A percentile compares a stretch with the other conserved stretches of the same genome.
These are phyloP conservation scores for Drusus annulatus DNA, from an alignment of 1,140 invertebrate genomes.

Conservation along the genomic window DNA sequence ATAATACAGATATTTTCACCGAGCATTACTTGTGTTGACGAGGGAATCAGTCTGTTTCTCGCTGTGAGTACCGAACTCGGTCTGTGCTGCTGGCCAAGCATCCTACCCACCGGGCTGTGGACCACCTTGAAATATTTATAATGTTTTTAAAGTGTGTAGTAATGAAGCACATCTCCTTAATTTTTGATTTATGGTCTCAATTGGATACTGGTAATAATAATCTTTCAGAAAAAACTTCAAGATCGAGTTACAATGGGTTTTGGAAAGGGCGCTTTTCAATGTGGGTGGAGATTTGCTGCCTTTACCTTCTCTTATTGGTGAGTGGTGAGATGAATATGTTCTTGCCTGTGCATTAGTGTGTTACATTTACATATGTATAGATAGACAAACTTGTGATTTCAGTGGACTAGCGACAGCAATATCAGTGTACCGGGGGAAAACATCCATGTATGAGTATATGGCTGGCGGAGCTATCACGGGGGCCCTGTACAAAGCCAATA, in stretches of 20 bases:
- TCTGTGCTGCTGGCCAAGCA: no score
- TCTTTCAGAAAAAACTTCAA: slow-evolving; percentile 76
- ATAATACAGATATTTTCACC: no score
- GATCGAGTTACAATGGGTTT: slow-evolving; percentile 77
- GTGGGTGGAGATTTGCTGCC: slow-evolving; percentile 75
- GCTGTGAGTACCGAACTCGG: no score
- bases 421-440: slow-evolving; percentile 77
- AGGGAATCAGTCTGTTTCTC: no score
- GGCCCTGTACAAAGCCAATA: slow-evolving; percentile 73
- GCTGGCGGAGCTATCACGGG: slow-evolving; percentile 76
- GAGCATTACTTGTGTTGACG: no score
- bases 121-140: no score
- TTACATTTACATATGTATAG: slow-evolving; percentile 37
- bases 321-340: slow-evolving; percentile 62
- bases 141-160: no score
- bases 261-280: slow-evolving; percentile 77
- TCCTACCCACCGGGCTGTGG: no score
- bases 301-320: slow-evolving; percentile 75
- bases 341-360: background rate
- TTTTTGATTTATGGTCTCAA: background rate
- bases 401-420: slow-evolving; percentile 71
- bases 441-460: slow-evolving; percentile 77
- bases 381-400: background rate
- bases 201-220: slow-evolving; percentile 22
- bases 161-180: no score